Evolutionary conservation across 1,140 invertebrate genomes (phyloP), one percentile per base, ranked within the genome.

Genomic region (Ericerus pela): DNA sequence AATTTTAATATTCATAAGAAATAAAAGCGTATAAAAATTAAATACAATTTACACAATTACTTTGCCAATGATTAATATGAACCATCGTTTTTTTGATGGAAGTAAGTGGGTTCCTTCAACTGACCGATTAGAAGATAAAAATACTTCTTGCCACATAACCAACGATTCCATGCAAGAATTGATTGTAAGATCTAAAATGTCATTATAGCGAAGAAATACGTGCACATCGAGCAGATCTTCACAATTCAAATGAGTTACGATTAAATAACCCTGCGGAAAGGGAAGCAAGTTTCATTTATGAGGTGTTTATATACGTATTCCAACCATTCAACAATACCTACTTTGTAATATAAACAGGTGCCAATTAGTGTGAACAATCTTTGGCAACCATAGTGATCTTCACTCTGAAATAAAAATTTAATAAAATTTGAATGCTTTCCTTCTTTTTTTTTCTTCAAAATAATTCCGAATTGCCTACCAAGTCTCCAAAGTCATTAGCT

Each of bases 121-220:
- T 10, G 66, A 67, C 47, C 67, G 62, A 56, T 70, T 67, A 1
- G 73, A 75, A 11, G 64, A 64, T 12, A 75, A 75, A 63, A 75
- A 81, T 20, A 86, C 79, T 71, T 82, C 80, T 64, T 77, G 79
- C 84, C 84, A 88, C 11, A 84, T 67, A n/a, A 87, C 76, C 22
- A 87, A 65, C 56, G 79, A 79, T 54, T 80, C 79, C 0, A 85
- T 70, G 20, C 78, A 71, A 58, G 82, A 79, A 1, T 75, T 76
- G 51, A 68, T 70, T 24, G 79, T 75, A 12, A 86, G 69, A 64
- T 78, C 74, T 16, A 85, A 66, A 51, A 87, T 67, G 11, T 82
- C 81, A 58, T 79, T 78, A 58, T 82, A 73, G 53, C 77, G 73
- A 53, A 84, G 73, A 68, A 78, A 85, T 5, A 76, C 73, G 65